Evolutionary conservation across 2,888 invertebrate species (phyloP), one percentile per base, ranked within the genome.

Genomic region (Chalcosyrphus nemorum): DNA sequence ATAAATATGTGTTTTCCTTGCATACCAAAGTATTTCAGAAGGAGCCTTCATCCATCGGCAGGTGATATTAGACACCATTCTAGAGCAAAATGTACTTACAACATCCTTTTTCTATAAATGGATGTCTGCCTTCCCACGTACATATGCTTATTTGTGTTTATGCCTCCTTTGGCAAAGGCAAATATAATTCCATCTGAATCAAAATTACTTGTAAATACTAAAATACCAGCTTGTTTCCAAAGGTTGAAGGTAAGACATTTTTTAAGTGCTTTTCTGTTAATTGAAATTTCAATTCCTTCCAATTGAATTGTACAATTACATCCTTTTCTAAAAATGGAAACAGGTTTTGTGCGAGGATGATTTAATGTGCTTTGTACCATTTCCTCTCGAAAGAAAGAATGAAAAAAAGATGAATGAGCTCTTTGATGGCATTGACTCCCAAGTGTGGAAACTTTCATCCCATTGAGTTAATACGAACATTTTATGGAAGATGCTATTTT

Each of bases 361-460:
- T 81, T 54, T 59, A 68, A 61, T 81, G 63, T 35, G 72, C 56
- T 45, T 63, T 59, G 61, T 72, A 47, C 32, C 63, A 57, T 72
- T 82, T 78, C 72, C 82, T 68, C 29, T 74, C 29, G 47, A 65
- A 56, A 54, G 38, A 59, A n/a, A n/a, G 59, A 71, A 47, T 71
- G 54, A 66, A 71, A 50, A 77, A 29, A 66, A 72, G 50, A 77
- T 82, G 56, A 82, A 74, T 72, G 78, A 68, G 66, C 41, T 82
- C 82, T 82, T 82, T 77, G 77, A 82, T 77, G 82, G 61, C 78
- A 82, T 78, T 74, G 72, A 68, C 78, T 78, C 24, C 59, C 61
- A 82, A 72, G 54, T 68, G 68, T 68, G 61, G 47, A 74, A 82
- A 78, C 82, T 82, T 78, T 82, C 77, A 56, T 56, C 61, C 54